Percentiles rank a stretch among this genome's conserved stretches.
Conservation (phyloP, 2,113 vertebrate genomes). For the Petroica traversi region DNA sequence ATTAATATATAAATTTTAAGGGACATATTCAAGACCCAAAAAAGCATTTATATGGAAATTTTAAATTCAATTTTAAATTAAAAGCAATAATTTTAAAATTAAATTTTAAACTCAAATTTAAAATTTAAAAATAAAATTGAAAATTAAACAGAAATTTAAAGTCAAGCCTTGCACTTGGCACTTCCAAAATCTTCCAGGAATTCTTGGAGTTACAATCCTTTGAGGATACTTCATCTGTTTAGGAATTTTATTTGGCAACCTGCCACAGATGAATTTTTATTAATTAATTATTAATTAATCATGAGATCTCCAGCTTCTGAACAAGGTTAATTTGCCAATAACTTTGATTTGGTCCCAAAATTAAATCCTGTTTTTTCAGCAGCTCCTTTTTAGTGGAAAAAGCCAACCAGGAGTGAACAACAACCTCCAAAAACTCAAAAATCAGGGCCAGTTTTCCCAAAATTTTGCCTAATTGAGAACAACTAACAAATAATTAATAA, state of each 20-base stretch:
- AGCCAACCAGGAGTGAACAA: fast-evolving
- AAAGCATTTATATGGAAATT: too few relatives aligned
- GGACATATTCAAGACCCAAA: neutral
- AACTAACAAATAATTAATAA: neutral
- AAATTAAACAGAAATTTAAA: neutral
- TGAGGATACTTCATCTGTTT: neutral
- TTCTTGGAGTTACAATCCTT: neutral
- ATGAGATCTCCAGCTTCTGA: neutral
- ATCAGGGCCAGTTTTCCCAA: neutral
- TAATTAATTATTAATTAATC: neutral
- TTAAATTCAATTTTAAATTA: too few relatives aligned
- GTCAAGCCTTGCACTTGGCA: neutral
- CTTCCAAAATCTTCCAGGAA: neutral
- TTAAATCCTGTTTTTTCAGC: neutral
- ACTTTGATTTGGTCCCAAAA: neutral
- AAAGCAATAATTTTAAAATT: neutral
- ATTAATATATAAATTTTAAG: neutral
- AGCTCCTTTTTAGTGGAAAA: neutral
- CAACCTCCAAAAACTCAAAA: neutral
- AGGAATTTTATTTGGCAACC: neutral
- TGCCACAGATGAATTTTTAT: neutral
- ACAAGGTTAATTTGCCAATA: neutral
- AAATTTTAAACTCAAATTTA: neutral
- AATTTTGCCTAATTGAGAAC: neutral
- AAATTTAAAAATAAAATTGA: neutral